Evolutionary conservation across 2,113 vertebrate species (phyloP).

Genomic region (Tretioscincus oriximinensis): DNA sequence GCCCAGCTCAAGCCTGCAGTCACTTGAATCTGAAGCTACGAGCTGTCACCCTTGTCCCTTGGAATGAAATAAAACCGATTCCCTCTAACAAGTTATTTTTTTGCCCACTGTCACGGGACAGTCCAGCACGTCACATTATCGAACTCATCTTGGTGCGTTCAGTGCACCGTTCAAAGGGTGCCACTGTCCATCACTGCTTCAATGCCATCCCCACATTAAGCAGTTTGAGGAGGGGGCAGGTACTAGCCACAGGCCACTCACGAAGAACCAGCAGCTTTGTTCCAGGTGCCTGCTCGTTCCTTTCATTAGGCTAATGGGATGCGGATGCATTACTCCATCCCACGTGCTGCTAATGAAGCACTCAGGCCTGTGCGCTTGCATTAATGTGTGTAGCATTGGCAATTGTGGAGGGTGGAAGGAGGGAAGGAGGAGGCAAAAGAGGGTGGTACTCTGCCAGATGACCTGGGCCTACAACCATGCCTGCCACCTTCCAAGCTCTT

Average conservation of each 20-base stretch:
- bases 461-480: neutral
- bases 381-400: constrained; percentile 67
- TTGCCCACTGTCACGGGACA: neutral
- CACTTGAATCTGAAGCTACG: neutral
- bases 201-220: neutral
- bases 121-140: neutral
- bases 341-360: constrained; percentile 72
- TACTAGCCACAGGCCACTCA: constrained; percentile 53
- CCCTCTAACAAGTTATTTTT: neutral
- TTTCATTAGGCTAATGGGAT: constrained; percentile 75
- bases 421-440: constrained; percentile 17
- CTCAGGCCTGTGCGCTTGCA: constrained; percentile 72
- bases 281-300: constrained; percentile 70
- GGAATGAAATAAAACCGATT: neutral
- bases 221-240: neutral
- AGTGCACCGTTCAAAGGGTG: neutral
- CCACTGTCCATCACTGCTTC: neutral
- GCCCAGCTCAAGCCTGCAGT: too few species aligned
- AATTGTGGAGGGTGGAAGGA: neutral
- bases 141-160: neutral
- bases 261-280: constrained; percentile 70
- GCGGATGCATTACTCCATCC: constrained; percentile 73
- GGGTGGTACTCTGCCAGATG: constrained; percentile 59
- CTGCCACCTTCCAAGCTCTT: neutral
- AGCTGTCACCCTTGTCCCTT: neutral